phyloP scores from a whole-genome alignment of 1,140 invertebrate species.

The Acromyrmex echinatior region DNA sequence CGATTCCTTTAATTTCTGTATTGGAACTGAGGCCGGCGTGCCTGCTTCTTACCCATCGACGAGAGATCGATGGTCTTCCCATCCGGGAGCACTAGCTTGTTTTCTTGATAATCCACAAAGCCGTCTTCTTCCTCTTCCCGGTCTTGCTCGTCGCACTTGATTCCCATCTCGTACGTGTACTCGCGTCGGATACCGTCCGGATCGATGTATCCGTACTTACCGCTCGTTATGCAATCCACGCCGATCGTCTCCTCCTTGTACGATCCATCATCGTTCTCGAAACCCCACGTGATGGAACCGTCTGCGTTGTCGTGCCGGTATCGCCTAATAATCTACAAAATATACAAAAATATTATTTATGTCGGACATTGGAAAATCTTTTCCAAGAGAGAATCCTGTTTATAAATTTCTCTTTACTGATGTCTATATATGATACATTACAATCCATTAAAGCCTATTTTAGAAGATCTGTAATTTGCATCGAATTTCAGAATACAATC shows the following conservation, averaged over 20 bases:
- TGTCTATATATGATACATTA: background rate
- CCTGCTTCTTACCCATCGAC: constrained; percentile 89
- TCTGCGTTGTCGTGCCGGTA: constrained; percentile 93
- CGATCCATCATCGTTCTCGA: constrained; percentile 93
- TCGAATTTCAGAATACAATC: background rate
- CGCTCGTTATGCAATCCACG: constrained; percentile 92
- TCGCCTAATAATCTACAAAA: constrained; percentile 83
- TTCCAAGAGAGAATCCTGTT: background rate
- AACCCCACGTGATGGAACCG: constrained; percentile 94
- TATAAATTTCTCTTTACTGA: background rate
- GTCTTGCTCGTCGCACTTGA: constrained; percentile 89
- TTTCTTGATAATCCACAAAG: constrained; percentile 91
- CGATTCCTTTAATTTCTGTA: constrained; percentile 77
- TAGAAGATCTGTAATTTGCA: background rate
- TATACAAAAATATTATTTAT: background rate
- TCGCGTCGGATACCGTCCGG: constrained; percentile 92
- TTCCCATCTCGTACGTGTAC: constrained; percentile 91
- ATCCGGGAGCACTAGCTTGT: constrained; percentile 90
- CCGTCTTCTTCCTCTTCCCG: constrained; percentile 87
- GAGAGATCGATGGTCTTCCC: constrained; percentile 90
- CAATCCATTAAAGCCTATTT: background rate
- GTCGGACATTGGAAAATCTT: background rate
- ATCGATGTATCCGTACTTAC: constrained; percentile 94
- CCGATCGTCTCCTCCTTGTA: constrained; percentile 94
- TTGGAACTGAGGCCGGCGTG: constrained; percentile 87